Conservation (phyloP, 2,113 vertebrate species). For the Lophotis ruficrista region DNA sequence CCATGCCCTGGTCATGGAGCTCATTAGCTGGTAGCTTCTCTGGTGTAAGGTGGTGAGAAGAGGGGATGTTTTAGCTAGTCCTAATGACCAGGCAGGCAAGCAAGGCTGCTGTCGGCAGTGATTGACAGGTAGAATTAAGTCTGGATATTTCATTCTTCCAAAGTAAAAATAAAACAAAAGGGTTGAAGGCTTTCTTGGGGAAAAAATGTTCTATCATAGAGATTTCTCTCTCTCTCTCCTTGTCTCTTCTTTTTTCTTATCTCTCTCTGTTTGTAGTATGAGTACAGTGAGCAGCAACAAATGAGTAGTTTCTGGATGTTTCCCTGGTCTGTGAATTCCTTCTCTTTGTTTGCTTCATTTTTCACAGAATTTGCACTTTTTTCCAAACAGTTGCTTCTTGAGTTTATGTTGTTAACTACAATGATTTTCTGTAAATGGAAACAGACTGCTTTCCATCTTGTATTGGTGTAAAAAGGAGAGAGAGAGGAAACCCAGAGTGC, state of each 20-base stretch:
- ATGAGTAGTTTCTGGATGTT: not conserved
- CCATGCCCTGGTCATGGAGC: not conserved
- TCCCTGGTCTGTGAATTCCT: not conserved
- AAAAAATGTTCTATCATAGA: not conserved
- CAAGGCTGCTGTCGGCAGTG: not conserved
- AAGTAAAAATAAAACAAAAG: constrained; percentile 13
- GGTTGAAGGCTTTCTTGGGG: not conserved
- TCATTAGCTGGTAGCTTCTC: not conserved
- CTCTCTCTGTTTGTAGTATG: not conserved
- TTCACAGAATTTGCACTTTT: not conserved
- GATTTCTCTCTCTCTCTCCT: not conserved
- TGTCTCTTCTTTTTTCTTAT: not conserved
- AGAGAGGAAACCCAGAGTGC: not conserved
- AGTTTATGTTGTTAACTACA: not conserved
- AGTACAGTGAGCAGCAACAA: not conserved
- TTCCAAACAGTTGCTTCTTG: not conserved
- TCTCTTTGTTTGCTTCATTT: not conserved
- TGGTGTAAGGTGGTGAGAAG: not conserved
- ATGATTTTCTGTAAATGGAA: not conserved
- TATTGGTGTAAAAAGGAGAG: not conserved
- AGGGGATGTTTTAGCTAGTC: not conserved
- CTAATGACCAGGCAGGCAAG: constrained; percentile 2
- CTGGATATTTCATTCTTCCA: not conserved
- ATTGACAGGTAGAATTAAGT: constrained; percentile 4
- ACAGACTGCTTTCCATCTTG: not conserved